Evolutionary conservation across 2,797 vertebrate species (phyloP).

Genomic region (Lagodon rhomboides): DNA sequence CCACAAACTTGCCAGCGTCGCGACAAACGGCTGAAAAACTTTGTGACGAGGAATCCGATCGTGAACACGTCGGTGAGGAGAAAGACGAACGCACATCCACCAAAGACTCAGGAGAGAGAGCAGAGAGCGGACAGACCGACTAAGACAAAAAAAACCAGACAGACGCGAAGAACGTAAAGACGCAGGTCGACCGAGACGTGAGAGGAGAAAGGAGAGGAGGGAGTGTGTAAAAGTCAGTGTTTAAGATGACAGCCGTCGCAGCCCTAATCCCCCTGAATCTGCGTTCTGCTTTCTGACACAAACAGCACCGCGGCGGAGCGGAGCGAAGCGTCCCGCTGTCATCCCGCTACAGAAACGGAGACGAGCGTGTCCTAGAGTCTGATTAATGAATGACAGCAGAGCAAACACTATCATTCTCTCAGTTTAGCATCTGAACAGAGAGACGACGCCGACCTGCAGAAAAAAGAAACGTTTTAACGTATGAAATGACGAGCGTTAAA

Average conservation of each 20-base stretch:
- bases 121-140: not conserved
- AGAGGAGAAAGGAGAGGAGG: constrained; percentile 20
- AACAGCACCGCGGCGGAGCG: constrained; percentile 17
- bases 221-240: constrained; percentile 45
- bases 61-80: not conserved
- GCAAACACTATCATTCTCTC: constrained; percentile 31
- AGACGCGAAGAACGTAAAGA: constrained; percentile 18
- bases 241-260: constrained; percentile 51
- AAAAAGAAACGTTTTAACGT: not conserved
- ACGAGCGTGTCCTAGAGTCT: constrained; percentile 19
- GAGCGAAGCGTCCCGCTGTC: constrained; percentile 25
- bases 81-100: constrained; percentile 22
- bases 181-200: not conserved
- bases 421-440: constrained; percentile 15
- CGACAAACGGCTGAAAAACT: not conserved
- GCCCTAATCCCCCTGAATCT: constrained; percentile 49
- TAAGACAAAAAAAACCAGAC: constrained; percentile 7
- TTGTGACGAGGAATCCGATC: constrained; percentile 7
- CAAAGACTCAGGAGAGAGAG: constrained; percentile 18
- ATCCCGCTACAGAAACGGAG: constrained; percentile 38
- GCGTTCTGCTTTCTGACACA: constrained; percentile 13
- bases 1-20: not conserved
- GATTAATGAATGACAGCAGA: constrained; percentile 37
- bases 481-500: constrained; percentile 22
- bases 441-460: constrained; percentile 8